Evolutionary conservation across 1,140 invertebrate species (phyloP).

Genomic region (Wiebesia pumilae): DNA sequence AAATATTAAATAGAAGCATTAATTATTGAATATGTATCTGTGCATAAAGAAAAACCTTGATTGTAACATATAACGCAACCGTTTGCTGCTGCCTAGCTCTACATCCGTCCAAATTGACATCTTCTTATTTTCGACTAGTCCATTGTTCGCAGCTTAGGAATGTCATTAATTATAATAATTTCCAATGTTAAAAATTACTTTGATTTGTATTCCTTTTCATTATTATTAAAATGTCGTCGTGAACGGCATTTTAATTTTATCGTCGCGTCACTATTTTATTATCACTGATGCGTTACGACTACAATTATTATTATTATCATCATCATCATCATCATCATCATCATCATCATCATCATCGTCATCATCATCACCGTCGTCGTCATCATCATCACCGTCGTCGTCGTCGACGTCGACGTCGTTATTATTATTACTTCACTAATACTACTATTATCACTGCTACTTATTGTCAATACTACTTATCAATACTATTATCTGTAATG

Average conservation of each 20-base stretch:
- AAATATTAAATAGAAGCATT: conserved; percentile 42
- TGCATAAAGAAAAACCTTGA: conserved; percentile 51
- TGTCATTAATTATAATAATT: conserved; percentile 10
- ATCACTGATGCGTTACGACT: conserved; percentile 26
- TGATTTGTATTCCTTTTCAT: conserved; percentile 47
- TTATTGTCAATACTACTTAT: conserved; percentile 19
- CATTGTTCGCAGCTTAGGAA: not conserved
- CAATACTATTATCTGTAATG: conserved; percentile 29
- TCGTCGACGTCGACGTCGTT: too few relatives aligned
- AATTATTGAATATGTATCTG: conserved; percentile 53
- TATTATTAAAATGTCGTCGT: conserved; percentile 38
- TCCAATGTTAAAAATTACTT: conserved; percentile 48
- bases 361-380: too few relatives aligned
- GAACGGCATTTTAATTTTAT: conserved; percentile 15
- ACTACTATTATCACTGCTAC: conserved; percentile 15
- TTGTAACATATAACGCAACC: conserved; percentile 57
- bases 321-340: too few relatives aligned
- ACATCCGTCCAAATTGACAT: conserved; percentile 60
- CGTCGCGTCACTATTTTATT: conserved; percentile 3
- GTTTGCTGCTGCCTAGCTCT: conserved; percentile 64
- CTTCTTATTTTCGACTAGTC: conserved; percentile 41
- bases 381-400: too few relatives aligned
- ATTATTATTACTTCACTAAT: conserved; percentile 39
- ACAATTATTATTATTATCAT: conserved; percentile 31
- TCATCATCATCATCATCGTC: too few relatives aligned